Conservation (phyloP, 2,888 invertebrate species). For the Lepidocyrtinus sp. region DNA sequence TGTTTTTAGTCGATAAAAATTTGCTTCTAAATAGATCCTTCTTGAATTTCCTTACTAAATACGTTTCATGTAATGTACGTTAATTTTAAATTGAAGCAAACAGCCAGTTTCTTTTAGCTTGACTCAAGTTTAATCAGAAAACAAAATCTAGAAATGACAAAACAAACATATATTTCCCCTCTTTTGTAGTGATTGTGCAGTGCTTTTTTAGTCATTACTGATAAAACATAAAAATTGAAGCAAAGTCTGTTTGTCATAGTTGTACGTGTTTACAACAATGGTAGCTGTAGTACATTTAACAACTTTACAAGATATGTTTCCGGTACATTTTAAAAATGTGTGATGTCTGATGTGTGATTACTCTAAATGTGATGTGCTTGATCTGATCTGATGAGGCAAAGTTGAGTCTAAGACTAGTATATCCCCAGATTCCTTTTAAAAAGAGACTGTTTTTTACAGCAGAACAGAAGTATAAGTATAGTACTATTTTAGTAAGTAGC, state of each 20-base stretch:
- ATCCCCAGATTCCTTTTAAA: not conserved
- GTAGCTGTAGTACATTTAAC: no score
- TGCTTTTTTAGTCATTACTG: not conserved
- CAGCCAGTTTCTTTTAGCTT: no score
- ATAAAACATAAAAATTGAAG: not conserved
- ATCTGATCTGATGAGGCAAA: no score
- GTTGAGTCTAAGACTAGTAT: slow-evolving; percentile 10
- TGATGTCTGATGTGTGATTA: no score
- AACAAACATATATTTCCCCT: not conserved
- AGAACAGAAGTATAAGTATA: not conserved
- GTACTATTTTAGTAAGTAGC: not conserved
- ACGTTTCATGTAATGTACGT: no score
- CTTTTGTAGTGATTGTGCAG: not conserved
- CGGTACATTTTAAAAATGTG: not conserved
- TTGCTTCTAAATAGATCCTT: not conserved
- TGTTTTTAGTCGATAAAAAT: not conserved
- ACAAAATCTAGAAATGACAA: no score
- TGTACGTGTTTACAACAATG: not conserved
- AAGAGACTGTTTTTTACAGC: not conserved
- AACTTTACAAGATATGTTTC: slow-evolving; percentile 8
- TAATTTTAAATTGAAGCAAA: no score
- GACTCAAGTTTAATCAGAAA: no score
- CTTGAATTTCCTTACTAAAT: no score
- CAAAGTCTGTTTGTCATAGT: not conserved
- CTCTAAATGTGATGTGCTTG: not conserved